Conservation (phyloP, 2,888 invertebrate species). For the Ceramica pisi region DNA sequence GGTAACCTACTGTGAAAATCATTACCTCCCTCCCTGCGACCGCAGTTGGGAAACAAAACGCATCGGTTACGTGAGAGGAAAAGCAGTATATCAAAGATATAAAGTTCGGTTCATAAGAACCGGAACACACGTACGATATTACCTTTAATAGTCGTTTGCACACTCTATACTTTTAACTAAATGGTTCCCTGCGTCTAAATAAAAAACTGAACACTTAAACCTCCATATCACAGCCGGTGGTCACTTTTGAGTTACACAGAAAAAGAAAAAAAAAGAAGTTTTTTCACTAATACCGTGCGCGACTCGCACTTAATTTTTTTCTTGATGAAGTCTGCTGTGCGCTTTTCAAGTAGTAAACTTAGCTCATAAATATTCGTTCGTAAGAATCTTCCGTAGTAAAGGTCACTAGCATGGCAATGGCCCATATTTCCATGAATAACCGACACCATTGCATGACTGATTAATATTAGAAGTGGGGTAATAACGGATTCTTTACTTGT, state of each 20-base stretch:
- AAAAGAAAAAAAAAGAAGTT: no score
- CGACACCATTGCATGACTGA: constrained; percentile 13
- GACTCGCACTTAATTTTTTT: no score
- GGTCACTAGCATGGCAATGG: constrained; percentile 17
- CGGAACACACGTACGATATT: background rate
- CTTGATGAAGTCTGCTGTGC: no score
- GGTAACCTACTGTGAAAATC: constrained; percentile 40
- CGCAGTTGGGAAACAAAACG: constrained; percentile 49
- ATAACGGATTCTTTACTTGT: constrained; percentile 32
- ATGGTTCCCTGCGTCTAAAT: no score
- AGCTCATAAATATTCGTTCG: background rate
- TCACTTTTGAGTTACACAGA: no score
- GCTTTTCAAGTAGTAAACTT: no score
- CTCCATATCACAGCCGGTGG: no score
- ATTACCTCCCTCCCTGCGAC: constrained; percentile 29
- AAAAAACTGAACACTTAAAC: no score
- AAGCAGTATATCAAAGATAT: constrained; percentile 35
- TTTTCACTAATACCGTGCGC: no score
- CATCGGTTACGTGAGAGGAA: constrained; percentile 39
- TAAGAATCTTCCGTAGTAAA: constrained; percentile 2
- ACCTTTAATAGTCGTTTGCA: background rate
- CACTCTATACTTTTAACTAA: background rate
- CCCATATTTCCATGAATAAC: background rate
- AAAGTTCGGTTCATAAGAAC: constrained; percentile 19
- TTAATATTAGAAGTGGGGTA: background rate